These are phyloP conservation scores for Clarias batrachus DNA, from an alignment of 2,113 vertebrate species.

Conservation along the genomic window DNA sequence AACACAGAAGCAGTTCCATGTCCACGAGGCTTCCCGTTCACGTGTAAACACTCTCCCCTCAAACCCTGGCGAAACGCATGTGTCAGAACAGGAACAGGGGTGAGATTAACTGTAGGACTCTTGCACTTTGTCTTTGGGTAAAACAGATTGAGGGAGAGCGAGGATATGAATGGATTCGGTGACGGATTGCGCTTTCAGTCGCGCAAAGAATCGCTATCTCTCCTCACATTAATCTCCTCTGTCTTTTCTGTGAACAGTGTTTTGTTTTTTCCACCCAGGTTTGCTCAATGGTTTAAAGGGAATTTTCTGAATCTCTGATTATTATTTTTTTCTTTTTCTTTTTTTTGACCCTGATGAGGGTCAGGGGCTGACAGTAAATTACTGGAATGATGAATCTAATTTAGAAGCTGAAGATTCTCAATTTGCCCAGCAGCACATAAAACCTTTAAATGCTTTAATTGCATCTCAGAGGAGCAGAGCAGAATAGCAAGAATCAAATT, in stretches of 20 bases:
- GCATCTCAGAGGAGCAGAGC: slow-evolving; percentile 74
- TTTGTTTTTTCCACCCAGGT: slow-evolving; percentile 42
- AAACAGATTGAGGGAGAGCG: background rate
- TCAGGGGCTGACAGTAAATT: slow-evolving; percentile 71
- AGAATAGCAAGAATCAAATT: slow-evolving; percentile 70
- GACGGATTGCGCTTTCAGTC: slow-evolving; percentile 6
- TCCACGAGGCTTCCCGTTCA: background rate
- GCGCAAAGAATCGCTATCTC: slow-evolving; percentile 12
- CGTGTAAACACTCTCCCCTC: background rate
- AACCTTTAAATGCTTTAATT: slow-evolving; percentile 81
- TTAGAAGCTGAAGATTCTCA: slow-evolving; percentile 75
- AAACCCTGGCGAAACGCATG: background rate
- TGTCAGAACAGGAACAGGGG: slow-evolving; percentile 23
- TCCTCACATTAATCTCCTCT: slow-evolving; percentile 56
- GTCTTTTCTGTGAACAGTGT: slow-evolving; percentile 57
- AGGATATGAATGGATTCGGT: background rate
- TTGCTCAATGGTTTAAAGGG: slow-evolving; percentile 61
- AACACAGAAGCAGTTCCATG: background rate
- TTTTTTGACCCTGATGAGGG: slow-evolving; percentile 57
- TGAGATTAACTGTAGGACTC: background rate
- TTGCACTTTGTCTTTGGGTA: background rate
- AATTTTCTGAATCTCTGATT: slow-evolving; percentile 64
- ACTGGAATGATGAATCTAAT: slow-evolving; percentile 77
- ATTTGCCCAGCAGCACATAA: slow-evolving; percentile 74
- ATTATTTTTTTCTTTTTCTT: slow-evolving; percentile 20